Evolutionary conservation across 1,140 invertebrate genomes (phyloP).

Genomic region (Antheraea pernyi): DNA sequence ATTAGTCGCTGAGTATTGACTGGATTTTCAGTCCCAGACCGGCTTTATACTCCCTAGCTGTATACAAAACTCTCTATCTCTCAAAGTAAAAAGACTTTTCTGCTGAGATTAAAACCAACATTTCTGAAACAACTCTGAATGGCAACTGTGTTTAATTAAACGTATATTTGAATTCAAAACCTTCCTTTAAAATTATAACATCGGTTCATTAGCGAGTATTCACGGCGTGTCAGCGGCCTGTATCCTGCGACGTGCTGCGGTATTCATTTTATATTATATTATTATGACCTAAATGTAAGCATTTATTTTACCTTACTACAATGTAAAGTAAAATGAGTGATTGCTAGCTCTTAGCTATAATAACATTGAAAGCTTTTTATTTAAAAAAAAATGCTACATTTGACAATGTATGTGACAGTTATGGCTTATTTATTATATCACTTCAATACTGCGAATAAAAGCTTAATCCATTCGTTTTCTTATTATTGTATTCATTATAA

Average conservation of each 20-base stretch:
- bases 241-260: slow-evolving; percentile 23
- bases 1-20: too few species aligned
- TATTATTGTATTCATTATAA: too few species aligned
- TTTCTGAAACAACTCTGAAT: neutral
- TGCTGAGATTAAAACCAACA: neutral
- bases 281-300: slow-evolving; percentile 39
- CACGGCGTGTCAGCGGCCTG: slow-evolving; percentile 39
- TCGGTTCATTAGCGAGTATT: slow-evolving; percentile 58
- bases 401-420: too few species aligned
- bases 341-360: neutral
- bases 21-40: too few species aligned
- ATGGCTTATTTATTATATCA: too few species aligned
- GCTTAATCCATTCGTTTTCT: too few species aligned
- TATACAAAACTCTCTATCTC: neutral
- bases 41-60: too few species aligned
- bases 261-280: slow-evolving; percentile 37
- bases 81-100: neutral
- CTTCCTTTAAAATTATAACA: slow-evolving; percentile 38
- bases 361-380: neutral
- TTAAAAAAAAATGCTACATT: neutral
- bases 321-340: neutral
- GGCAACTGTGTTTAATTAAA: slow-evolving; percentile 6
- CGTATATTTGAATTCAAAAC: slow-evolving; percentile 11
- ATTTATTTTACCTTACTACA: neutral
- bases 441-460: too few species aligned